These are phyloP conservation scores for Hydrolagus affinis DNA, from an alignment of 2,113 vertebrate genomes.

Conservation along the genomic window DNA sequence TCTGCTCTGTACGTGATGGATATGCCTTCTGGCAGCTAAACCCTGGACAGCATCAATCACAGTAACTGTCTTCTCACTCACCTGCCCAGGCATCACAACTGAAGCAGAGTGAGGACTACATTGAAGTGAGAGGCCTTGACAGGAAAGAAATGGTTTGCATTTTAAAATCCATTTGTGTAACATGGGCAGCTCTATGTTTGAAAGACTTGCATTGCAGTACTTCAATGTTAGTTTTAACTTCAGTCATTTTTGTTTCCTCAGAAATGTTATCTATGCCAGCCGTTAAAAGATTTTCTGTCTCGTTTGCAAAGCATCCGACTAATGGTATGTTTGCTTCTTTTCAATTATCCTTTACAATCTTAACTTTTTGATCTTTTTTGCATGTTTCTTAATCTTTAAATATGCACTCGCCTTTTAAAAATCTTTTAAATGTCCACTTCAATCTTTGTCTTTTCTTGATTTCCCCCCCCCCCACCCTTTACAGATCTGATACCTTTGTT, in stretches of 20 bases:
- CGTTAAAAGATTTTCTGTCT: constrained; percentile 99
- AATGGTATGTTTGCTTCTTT: constrained; percentile 99
- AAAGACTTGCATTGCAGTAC: neutral
- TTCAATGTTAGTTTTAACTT: constrained; percentile 52
- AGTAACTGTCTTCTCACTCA: neutral
- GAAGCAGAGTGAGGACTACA: neutral
- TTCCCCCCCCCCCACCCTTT: constrained; percentile 39
- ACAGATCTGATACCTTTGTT: neutral
- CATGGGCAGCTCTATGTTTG: constrained; percentile 2
- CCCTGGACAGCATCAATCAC: neutral
- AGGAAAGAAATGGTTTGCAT: neutral
- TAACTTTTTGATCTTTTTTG: constrained; percentile 46
- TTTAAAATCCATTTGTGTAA: constrained; percentile 12
- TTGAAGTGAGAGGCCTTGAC: neutral
- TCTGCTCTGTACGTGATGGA: neutral
- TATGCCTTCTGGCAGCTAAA: neutral
- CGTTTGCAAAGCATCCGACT: constrained; percentile 99
- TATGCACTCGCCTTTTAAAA: constrained; percentile 17
- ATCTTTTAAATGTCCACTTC: constrained; percentile 25
- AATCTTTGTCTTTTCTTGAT: constrained; percentile 43
- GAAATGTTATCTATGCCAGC: constrained; percentile 99
- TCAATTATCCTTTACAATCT: constrained; percentile 52
- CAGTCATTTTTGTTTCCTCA: constrained; percentile 94
- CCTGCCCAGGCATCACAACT: neutral
- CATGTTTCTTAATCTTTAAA: constrained; percentile 50